Evolutionary conservation across 1,140 invertebrate genomes (phyloP).

Genomic region (Caenorhabditis elegans): DNA sequence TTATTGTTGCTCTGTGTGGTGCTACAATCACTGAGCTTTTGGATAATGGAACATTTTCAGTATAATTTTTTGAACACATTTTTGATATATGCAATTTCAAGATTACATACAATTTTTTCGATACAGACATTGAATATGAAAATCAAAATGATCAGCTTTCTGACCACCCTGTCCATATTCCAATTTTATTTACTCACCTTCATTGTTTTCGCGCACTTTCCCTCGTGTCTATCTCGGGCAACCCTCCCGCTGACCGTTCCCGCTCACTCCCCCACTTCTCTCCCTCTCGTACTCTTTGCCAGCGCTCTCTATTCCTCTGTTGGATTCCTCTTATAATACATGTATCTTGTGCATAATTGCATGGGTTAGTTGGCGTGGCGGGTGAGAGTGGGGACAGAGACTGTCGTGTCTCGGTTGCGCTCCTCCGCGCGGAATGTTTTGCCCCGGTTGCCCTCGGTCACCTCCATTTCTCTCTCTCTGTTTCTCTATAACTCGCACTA

Average conservation of each 20-base stretch:
- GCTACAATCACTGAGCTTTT: too few relatives aligned
- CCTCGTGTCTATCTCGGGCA: not conserved
- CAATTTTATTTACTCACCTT: conserved; percentile 22
- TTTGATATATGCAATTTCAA: too few relatives aligned
- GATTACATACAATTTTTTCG: too few relatives aligned
- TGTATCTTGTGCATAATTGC: conserved; percentile 31
- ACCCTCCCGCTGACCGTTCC: conserved; percentile 8
- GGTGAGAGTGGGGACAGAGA: not conserved
- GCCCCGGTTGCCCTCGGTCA: not conserved
- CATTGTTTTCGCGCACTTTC: conserved; percentile 23
- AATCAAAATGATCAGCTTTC: not conserved
- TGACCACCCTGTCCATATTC: not conserved
- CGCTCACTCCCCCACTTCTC: not conserved
- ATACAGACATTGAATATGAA: not conserved
- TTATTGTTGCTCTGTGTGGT: too few relatives aligned
- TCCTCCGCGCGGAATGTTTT: conserved; percentile 27
- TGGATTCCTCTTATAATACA: not conserved
- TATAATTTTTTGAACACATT: too few relatives aligned
- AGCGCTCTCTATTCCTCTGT: not conserved
- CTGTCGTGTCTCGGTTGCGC: conserved; percentile 15
- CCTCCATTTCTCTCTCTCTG: not conserved
- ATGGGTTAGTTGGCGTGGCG: conserved; percentile 15
- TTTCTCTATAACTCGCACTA: not conserved
- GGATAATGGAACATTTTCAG: too few relatives aligned
- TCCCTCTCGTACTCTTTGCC: too few relatives aligned